A percentile compares a stretch with the other conserved stretches of the same genome.
Evolutionary conservation across 2,797 vertebrate genomes (phyloP).

Genomic region (Pseudochirops corinnae): DNA sequence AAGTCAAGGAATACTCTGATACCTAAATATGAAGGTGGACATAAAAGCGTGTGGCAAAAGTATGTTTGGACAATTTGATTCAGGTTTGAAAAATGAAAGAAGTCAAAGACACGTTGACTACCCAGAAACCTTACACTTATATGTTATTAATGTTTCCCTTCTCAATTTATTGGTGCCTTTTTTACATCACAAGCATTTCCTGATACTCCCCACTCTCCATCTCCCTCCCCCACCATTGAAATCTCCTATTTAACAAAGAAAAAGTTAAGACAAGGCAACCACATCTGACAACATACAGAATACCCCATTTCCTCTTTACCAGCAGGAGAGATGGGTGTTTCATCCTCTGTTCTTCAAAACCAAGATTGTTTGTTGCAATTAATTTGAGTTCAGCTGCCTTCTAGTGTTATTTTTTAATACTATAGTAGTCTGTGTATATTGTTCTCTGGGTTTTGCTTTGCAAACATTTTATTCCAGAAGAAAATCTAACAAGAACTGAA

Average conservation of each 20-base stretch:
- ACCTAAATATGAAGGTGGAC: background rate
- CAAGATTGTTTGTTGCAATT: background rate
- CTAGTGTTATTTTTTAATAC: background rate
- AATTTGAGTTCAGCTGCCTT: background rate
- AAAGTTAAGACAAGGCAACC: background rate
- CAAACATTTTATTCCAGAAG: background rate
- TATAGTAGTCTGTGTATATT: background rate
- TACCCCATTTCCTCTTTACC: background rate
- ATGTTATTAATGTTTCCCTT: background rate
- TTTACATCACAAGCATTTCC: background rate
- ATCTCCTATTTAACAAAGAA: background rate
- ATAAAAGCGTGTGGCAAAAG: background rate
- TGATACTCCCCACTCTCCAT: background rate
- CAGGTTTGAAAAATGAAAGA: background rate
- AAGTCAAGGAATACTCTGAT: background rate
- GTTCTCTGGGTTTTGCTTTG: background rate
- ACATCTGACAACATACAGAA: background rate
- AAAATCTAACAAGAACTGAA: background rate
- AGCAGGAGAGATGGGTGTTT: background rate
- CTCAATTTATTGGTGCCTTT: background rate
- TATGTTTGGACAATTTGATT: background rate
- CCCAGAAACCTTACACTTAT: background rate
- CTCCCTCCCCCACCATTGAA: background rate
- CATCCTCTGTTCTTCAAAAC: background rate
- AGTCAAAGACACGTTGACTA: background rate